phyloP scores from a whole-genome alignment of 1,140 invertebrate genomes.

The Colletes latitarsis region DNA sequence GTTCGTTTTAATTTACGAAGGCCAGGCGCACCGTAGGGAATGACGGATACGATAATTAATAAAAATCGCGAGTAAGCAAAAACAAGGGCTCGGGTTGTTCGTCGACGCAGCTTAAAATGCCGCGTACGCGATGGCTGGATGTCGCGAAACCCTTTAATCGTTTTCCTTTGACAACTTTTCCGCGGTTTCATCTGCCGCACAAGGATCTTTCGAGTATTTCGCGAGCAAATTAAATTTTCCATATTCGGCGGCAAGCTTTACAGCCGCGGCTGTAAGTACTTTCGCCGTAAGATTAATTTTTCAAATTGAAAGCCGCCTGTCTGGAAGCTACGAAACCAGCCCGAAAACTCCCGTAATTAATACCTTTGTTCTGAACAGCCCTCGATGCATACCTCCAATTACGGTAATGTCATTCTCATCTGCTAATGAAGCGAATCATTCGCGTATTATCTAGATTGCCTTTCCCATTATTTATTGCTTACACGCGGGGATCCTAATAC shows the following conservation, averaged over 20 bases:
- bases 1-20: too few relatives aligned
- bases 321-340: neutral
- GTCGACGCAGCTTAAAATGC: slow-evolving; percentile 4
- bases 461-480: neutral
- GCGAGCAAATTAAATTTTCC: slow-evolving; percentile 43
- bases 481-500: neutral
- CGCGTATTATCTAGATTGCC: neutral
- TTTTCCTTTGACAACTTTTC: slow-evolving; percentile 27
- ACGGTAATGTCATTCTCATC: neutral
- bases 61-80: slow-evolving; percentile 14
- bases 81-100: neutral
- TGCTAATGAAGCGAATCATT: neutral
- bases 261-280: neutral
- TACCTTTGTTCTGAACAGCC: neutral
- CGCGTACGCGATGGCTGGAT: slow-evolving; percentile 1
- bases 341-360: slow-evolving; percentile 14
- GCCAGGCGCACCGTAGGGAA: too few relatives aligned
- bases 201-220: slow-evolving; percentile 30
- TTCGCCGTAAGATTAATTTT: slow-evolving; percentile 40
- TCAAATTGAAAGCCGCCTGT: slow-evolving; percentile 24
- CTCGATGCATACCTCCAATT: neutral
- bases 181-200: slow-evolving; percentile 30
- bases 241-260: slow-evolving; percentile 10
- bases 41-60: too few relatives aligned
- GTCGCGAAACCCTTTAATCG: slow-evolving; percentile 23